These are phyloP conservation scores for Agrenia bidenticulata DNA, from an alignment of 2,888 invertebrate species.

Conservation along the genomic window DNA sequence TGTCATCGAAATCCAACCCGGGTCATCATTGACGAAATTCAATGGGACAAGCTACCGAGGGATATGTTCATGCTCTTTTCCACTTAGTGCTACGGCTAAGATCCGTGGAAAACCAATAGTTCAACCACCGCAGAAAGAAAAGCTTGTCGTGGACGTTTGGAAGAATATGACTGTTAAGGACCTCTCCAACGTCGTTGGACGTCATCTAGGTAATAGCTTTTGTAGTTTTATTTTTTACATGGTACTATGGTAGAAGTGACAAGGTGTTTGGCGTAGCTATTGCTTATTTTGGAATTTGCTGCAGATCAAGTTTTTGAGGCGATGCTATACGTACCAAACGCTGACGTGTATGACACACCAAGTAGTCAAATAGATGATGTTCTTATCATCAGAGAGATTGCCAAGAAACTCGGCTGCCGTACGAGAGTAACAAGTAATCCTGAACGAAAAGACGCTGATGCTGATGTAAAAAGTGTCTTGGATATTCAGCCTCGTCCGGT, in stretches of 20 bases:
- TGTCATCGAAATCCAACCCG: no score
- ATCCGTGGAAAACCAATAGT: no score
- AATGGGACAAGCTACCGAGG: no score
- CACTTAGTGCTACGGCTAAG: no score
- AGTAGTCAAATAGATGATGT: slow-evolving; percentile 66
- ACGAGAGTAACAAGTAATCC: slow-evolving; percentile 61
- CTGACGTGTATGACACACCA: slow-evolving; percentile 61
- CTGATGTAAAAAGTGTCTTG: slow-evolving; percentile 57
- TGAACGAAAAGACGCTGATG: slow-evolving; percentile 53
- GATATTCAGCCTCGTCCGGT: slow-evolving; percentile 55
- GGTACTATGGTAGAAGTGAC: no score
- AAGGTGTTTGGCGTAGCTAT: background rate
- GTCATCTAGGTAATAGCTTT: slow-evolving; percentile 67
- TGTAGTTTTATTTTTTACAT: no score
- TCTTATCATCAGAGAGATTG: slow-evolving; percentile 67
- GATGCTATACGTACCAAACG: slow-evolving; percentile 66
- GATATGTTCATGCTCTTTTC: no score
- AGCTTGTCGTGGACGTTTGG: slow-evolving; percentile 69
- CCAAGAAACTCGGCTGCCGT: slow-evolving; percentile 68
- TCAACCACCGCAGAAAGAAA: background rate
- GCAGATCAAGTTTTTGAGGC: slow-evolving; percentile 70
- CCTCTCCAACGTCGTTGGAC: slow-evolving; percentile 66
- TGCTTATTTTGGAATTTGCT: no score
- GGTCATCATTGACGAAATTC: no score
- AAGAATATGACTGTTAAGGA: slow-evolving; percentile 76